Percentiles rank a stretch among this genome's conserved stretches.
phyloP scores from a whole-genome alignment of 2,113 vertebrate genomes.

The Phrynocephalus versicolor region DNA sequence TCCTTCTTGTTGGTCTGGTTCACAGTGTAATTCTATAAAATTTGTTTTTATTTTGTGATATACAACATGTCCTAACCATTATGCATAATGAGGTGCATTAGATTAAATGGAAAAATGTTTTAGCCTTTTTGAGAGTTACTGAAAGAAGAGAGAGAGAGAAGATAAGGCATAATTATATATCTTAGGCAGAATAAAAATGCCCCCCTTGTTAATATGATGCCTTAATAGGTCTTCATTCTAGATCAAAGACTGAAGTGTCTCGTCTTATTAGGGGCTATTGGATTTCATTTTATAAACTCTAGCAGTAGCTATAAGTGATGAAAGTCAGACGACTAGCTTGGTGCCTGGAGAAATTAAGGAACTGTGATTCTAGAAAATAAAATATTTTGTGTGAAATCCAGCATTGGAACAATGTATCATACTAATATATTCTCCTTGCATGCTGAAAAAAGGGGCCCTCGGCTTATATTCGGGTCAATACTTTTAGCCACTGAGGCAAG shows the following conservation, averaged over 20 bases:
- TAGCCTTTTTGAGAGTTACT: not conserved
- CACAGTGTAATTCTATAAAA: not conserved
- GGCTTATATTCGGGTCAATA: no score
- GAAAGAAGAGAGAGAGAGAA: constrained; percentile 5
- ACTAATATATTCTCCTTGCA: no score
- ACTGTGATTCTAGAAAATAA: not conserved
- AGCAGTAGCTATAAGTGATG: not conserved
- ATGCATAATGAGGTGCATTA: not conserved
- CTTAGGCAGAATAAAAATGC: not conserved
- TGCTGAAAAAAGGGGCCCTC: no score
- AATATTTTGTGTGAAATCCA: not conserved
- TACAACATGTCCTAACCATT: not conserved
- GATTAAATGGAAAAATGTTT: not conserved
- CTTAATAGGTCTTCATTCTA: no score
- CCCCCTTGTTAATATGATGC: not conserved
- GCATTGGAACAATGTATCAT: no score
- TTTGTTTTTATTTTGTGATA: not conserved
- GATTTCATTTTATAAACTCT: not conserved
- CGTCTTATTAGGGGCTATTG: constrained; percentile 4
- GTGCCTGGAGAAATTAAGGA: not conserved
- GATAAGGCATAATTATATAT: not conserved
- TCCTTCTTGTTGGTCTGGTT: not conserved
- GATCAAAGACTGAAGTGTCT: not conserved
- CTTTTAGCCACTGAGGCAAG: no score
- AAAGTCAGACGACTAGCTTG: not conserved